These are phyloP conservation scores for Amorpha juglandis DNA, from an alignment of 2,888 invertebrate species.

Conservation along the genomic window DNA sequence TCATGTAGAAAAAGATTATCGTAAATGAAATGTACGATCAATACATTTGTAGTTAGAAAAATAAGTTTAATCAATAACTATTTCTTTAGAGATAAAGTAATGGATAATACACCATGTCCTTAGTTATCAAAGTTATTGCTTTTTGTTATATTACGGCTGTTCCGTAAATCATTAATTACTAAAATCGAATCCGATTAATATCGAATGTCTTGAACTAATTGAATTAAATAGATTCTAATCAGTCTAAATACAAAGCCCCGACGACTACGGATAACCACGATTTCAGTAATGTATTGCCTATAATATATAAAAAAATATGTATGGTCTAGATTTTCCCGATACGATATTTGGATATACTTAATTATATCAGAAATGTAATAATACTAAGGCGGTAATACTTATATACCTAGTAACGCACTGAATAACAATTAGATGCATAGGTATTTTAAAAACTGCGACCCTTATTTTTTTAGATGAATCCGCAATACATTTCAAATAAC, in stretches of 20 bases:
- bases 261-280: not conserved
- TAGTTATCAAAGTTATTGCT: constrained; percentile 1
- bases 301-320: not conserved
- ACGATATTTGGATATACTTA: too few species aligned
- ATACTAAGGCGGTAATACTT: too few species aligned
- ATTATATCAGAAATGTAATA: too few species aligned
- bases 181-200: not conserved
- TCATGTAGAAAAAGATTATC: not conserved
- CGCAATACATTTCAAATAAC: too few species aligned
- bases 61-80: not conserved
- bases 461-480: too few species aligned
- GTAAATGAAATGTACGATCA: not conserved
- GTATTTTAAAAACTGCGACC: too few species aligned
- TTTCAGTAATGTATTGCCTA: not conserved
- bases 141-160: not conserved
- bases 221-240: not conserved
- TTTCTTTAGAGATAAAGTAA: not conserved
- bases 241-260: not conserved
- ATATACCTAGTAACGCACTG: too few species aligned
- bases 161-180: constrained; percentile 4
- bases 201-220: not conserved
- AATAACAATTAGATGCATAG: too few species aligned
- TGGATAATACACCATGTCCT: not conserved
- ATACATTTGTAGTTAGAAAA: not conserved
- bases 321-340: too few species aligned